Evolutionary conservation across 2,113 vertebrate species (phyloP).

Genomic region (Cranoglanis bouderius): DNA sequence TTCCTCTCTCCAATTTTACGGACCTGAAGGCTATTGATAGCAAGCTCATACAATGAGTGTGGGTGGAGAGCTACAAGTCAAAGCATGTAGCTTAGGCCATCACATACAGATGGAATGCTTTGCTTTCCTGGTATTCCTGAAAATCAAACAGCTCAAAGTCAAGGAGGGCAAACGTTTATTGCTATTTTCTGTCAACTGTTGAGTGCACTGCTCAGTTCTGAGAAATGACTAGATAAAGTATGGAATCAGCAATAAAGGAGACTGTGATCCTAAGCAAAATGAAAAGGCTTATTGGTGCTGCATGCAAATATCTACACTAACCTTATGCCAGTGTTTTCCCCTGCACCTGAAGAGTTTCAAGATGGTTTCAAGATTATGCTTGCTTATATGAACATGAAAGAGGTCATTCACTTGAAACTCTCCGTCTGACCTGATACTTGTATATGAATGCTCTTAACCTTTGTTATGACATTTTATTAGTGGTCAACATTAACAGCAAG

Average conservation of each 20-base stretch:
- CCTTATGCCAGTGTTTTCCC: not conserved
- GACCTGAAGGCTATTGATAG: conserved; percentile 50
- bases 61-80: not conserved
- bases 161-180: not conserved
- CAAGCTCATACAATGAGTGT: not conserved
- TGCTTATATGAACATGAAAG: not conserved
- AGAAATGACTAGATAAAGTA: not conserved
- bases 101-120: not conserved
- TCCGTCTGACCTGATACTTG: conserved; percentile 22
- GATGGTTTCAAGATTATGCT: no score
- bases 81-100: conserved; percentile 2
- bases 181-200: not conserved
- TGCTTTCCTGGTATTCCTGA: conserved; percentile 23
- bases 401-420: conserved; percentile 25
- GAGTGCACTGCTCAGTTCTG: not conserved
- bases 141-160: conserved; percentile 1
- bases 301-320: conserved; percentile 18
- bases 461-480: not conserved
- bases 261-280: not conserved
- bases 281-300: conserved; percentile 2
- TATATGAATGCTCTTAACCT: not conserved
- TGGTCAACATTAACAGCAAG: not conserved
- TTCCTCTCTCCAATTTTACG: conserved; percentile 41
- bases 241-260: not conserved
- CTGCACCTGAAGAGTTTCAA: not conserved